Evolutionary conservation across 2,888 invertebrate genomes (phyloP).

Genomic region (Perizoma flavofasciatum): DNA sequence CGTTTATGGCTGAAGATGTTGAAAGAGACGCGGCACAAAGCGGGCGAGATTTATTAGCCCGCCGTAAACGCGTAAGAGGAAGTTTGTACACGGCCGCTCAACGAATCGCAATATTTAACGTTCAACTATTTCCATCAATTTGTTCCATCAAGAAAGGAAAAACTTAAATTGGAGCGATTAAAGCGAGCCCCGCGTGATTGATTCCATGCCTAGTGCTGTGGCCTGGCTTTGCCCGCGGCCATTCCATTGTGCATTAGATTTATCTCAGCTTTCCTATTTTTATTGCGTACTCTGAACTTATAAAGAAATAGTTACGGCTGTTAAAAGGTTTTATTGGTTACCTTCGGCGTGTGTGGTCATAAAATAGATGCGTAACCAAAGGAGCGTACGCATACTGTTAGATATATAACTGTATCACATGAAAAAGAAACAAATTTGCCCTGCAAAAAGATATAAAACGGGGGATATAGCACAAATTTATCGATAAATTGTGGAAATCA

Average conservation of each 20-base stretch:
- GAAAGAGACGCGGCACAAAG: constrained; percentile 65
- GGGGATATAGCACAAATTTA: constrained; percentile 77
- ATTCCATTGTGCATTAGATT: constrained; percentile 70
- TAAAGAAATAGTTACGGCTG: constrained; percentile 83
- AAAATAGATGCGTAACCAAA: constrained; percentile 82
- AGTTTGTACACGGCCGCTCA: constrained; percentile 65
- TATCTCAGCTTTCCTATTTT: constrained; percentile 79
- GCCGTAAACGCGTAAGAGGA: constrained; percentile 67
- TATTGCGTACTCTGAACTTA: constrained; percentile 82
- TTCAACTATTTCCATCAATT: constrained; percentile 75
- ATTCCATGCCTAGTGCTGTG: constrained; percentile 57
- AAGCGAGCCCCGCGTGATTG: constrained; percentile 68
- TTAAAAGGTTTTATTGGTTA: constrained; percentile 84
- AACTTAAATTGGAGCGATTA: constrained; percentile 77
- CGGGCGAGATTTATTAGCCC: constrained; percentile 70
- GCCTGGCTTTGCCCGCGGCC: constrained; percentile 44
- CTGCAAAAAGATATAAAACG: constrained; percentile 77
- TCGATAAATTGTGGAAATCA: constrained; percentile 81
- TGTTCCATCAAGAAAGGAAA: constrained; percentile 70
- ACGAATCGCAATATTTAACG: constrained; percentile 67
- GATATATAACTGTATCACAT: constrained; percentile 80
- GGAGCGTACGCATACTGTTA: constrained; percentile 74
- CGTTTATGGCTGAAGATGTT: constrained; percentile 72
- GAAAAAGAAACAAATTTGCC: constrained; percentile 81
- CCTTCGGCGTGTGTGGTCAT: constrained; percentile 80